Evolutionary conservation across 2,888 invertebrate genomes (phyloP), one percentile per base, ranked within the genome.

Genomic region (Amphipyra tragopoginis): DNA sequence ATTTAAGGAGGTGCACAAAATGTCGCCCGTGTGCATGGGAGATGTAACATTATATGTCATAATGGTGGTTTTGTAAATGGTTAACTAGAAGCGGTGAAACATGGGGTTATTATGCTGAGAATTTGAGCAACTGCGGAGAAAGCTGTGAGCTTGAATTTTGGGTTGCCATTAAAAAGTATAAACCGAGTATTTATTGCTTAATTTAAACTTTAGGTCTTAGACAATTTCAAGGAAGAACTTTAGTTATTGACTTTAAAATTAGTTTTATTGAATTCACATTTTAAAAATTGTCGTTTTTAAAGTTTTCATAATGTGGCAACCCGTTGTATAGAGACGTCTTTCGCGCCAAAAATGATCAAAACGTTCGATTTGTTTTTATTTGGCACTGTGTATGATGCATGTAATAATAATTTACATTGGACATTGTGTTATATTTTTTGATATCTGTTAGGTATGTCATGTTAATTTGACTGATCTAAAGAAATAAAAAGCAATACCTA

Each of bases 121-220:
- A 85, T 85, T 94, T 93, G 93, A 93, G 93, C 93, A 93, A 91
- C 88, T 90, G 93, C 88, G 79, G 88, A 89, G 90, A 91, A 92
- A 94, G 93, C 94, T 94, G 94, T 93, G 93, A 93, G 93, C 91
- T 89, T 87, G 77, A 85, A 83, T 81, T 75, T 80, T 75, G 88
- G 90, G 92, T 89, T 93, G 92, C 92, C 93, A 86, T 55, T 63
- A 47, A 13, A 61, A 62, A 63, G 57, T 52, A 61, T 54, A 50
- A 47, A 74, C 29, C 33, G 50, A 74, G 13, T 11, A 15, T 44
- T 26, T 29, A 21, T 21, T 21, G 21, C 21, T 2, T 21, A 21
- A 4, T 7, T 7, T 29, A 29, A 29, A 29, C 1, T 29, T 29
- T 29, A 7, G 29, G n/a, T n/a, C n/a, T n/a, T 29, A 29, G 29